These are phyloP conservation scores for Cephalopachus bancanus DNA, from an alignment of 2,797 vertebrate genomes.

Conservation along the genomic window DNA sequence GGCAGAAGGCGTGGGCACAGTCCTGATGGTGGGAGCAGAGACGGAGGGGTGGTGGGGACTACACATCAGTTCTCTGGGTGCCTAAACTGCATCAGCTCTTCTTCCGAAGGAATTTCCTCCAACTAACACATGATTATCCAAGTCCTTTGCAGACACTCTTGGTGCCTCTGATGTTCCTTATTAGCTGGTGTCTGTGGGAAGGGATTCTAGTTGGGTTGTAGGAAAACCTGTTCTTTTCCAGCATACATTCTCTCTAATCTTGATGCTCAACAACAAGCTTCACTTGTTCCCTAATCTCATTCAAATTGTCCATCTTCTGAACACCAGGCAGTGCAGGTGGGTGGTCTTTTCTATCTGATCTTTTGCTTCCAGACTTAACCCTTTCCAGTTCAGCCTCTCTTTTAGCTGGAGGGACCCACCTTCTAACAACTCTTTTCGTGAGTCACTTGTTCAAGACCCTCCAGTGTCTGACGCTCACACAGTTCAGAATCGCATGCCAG, in stretches of 20 bases:
- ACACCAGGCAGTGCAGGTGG: accelerated
- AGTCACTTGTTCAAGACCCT: background rate
- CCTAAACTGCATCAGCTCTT: background rate
- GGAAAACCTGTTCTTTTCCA: background rate
- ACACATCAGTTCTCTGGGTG: background rate
- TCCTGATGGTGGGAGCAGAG: background rate
- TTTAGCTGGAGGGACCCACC: background rate
- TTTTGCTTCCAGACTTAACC: background rate
- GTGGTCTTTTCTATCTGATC: background rate
- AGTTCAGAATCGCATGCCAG: background rate
- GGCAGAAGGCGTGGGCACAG: background rate
- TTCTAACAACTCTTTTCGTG: background rate
- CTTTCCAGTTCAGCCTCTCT: background rate
- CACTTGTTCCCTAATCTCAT: background rate
- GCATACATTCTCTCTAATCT: background rate
- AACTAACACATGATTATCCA: background rate
- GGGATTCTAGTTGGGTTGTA: background rate
- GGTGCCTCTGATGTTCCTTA: background rate
- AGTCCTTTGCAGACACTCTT: background rate
- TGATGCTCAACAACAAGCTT: background rate
- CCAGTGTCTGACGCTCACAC: background rate
- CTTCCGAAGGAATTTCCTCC: background rate
- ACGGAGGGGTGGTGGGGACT: background rate
- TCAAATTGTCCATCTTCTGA: background rate
- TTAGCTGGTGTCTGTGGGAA: background rate